A percentile compares a stretch with the other conserved stretches of the same genome.
Conservation (phyloP, 2,888 invertebrate species). For the Eudemis profundana region DNA sequence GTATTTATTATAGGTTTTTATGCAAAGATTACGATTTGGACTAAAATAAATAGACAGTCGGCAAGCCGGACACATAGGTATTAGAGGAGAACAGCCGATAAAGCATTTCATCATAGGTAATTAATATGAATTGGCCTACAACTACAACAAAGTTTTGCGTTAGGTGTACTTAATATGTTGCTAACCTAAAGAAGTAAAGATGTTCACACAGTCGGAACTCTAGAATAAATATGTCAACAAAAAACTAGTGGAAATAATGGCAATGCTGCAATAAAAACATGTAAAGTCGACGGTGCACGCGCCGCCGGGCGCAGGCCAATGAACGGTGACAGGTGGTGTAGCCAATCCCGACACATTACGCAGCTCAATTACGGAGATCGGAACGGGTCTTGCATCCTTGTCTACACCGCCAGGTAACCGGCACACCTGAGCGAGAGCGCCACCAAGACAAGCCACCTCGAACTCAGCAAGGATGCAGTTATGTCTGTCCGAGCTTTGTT, state of each 20-base stretch:
- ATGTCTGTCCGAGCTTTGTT: conserved; percentile 60
- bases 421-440: conserved; percentile 50
- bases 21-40: too few species aligned
- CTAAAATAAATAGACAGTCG: too few species aligned
- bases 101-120: too few species aligned
- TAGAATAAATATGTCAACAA: conserved; percentile 39
- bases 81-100: too few species aligned
- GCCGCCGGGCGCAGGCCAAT: conserved; percentile 70
- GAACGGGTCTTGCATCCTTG: conserved; percentile 65
- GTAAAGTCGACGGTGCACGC: conserved; percentile 69
- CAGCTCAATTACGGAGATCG: conserved; percentile 64
- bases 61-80: too few species aligned
- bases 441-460: conserved; percentile 49
- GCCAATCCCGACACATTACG: conserved; percentile 68
- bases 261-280: conserved; percentile 53
- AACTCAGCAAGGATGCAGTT: conserved; percentile 47
- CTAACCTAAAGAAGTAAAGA: conserved; percentile 23
- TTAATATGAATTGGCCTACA: too few species aligned
- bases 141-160: too few species aligned
- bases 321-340: conserved; percentile 78
- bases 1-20: too few species aligned
- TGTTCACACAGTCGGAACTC: conserved; percentile 20
- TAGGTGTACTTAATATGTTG: background rate
- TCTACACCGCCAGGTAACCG: conserved; percentile 49
- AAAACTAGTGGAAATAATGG: conserved; percentile 53